phyloP scores from a whole-genome alignment of 1,140 invertebrate species.

The Anoplophora glabripennis region DNA sequence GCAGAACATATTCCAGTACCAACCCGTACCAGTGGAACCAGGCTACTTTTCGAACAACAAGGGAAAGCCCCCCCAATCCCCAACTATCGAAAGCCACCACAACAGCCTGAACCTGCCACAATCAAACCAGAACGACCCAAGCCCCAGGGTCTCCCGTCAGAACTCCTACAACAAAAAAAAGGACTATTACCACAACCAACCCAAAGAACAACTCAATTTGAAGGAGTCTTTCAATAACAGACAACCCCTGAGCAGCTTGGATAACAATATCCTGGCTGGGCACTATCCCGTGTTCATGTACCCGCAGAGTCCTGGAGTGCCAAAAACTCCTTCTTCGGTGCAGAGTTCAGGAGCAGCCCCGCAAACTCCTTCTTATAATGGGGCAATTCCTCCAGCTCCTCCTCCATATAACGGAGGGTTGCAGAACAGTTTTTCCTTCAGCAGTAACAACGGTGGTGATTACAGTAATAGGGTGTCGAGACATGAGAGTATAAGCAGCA shows the following conservation, averaged over 20 bases:
- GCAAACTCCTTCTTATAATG: neutral
- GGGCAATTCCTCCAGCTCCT: too few relatives aligned
- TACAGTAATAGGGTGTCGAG: neutral
- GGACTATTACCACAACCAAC: neutral
- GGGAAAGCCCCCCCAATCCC: too few relatives aligned
- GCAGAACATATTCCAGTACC: too few relatives aligned
- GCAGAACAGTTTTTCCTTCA: too few relatives aligned
- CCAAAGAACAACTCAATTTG: too few relatives aligned
- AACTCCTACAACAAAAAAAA: neutral
- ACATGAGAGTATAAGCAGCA: slow-evolving; percentile 3
- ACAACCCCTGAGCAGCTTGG: neutral
- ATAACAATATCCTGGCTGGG: slow-evolving; percentile 3
- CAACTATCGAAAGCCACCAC: neutral
- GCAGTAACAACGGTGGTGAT: too few relatives aligned
- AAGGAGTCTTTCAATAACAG: too few relatives aligned
- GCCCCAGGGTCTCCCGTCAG: too few relatives aligned
- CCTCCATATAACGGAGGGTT: neutral
- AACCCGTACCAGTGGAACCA: too few relatives aligned
- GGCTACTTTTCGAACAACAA: too few relatives aligned
- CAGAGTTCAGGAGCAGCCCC: neutral
- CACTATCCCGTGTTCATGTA: slow-evolving; percentile 15
- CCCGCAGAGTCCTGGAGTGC: neutral
- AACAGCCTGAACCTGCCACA: neutral
- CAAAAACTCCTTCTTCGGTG: neutral
- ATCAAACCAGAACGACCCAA: neutral